phyloP scores from a whole-genome alignment of 2,888 invertebrate genomes.

The Conistra vaccinii region DNA sequence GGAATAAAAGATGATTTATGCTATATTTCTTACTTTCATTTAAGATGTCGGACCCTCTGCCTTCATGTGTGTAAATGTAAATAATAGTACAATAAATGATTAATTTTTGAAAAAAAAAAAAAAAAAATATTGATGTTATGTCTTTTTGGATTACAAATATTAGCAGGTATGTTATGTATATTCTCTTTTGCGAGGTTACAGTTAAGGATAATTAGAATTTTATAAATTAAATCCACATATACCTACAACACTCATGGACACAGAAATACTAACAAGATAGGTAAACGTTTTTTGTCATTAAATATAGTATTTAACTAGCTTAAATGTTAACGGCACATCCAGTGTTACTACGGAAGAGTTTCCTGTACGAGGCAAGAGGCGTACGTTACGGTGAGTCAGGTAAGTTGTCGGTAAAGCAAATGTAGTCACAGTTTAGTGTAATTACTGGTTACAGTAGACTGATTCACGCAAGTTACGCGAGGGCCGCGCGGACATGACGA shows the following conservation, averaged over 20 bases:
- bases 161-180: too few relatives aligned
- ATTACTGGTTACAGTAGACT: slow-evolving; percentile 24
- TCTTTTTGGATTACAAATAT: too few relatives aligned
- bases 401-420: neutral
- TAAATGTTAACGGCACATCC: neutral
- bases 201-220: neutral
- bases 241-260: neutral
- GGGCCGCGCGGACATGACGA: neutral
- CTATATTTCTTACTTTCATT: too few relatives aligned
- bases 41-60: too few relatives aligned
- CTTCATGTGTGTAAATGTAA: too few relatives aligned
- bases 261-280: neutral
- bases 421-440: slow-evolving; percentile 4
- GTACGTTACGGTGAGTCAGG: too few relatives aligned
- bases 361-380: neutral
- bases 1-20: too few relatives aligned
- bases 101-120: too few relatives aligned
- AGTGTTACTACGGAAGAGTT: neutral
- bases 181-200: neutral
- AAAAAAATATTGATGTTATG: too few relatives aligned
- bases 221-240: too few relatives aligned
- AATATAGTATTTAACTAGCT: neutral
- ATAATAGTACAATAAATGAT: too few relatives aligned
- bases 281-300: too few relatives aligned
- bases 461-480: neutral